Percentiles rank a stretch among this genome's conserved stretches.
phyloP scores from a whole-genome alignment of 2,113 vertebrate species.

The Climacteris rufus region DNA sequence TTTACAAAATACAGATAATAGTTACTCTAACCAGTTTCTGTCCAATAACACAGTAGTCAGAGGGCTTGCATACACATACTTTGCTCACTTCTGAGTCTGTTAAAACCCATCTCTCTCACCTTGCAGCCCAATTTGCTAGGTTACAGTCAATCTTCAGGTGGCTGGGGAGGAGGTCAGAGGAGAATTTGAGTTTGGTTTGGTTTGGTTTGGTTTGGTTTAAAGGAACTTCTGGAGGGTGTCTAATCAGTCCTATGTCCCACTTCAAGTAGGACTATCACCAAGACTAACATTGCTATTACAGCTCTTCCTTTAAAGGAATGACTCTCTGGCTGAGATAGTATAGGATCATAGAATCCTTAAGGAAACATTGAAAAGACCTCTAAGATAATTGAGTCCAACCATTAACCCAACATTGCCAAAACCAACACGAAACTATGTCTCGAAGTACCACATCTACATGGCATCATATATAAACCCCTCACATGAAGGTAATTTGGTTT shows the following conservation, averaged over 20 bases:
- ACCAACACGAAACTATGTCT: neutral
- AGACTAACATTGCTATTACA: neutral
- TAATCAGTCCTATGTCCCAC: neutral
- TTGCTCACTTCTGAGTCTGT: neutral
- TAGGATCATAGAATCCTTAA: neutral
- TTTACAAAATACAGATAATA: neutral
- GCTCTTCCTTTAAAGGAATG: neutral
- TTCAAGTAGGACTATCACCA: neutral
- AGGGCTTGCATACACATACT: neutral
- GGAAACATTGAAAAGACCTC: neutral
- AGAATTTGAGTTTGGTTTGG: neutral
- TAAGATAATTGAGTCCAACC: neutral
- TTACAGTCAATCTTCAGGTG: neutral
- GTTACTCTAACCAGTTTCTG: neutral
- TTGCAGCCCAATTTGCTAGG: neutral
- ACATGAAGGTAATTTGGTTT: neutral
- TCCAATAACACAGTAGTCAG: neutral
- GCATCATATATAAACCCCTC: neutral
- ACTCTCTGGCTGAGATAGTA: neutral
- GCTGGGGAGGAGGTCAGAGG: neutral
- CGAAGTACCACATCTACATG: neutral
- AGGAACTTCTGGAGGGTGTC: neutral
- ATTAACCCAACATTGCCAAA: neutral
- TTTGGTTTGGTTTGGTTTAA: neutral
- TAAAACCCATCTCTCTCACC: neutral